Evolutionary conservation across 1,140 invertebrate species (phyloP).

Genomic region (Heliconius nattereri): DNA sequence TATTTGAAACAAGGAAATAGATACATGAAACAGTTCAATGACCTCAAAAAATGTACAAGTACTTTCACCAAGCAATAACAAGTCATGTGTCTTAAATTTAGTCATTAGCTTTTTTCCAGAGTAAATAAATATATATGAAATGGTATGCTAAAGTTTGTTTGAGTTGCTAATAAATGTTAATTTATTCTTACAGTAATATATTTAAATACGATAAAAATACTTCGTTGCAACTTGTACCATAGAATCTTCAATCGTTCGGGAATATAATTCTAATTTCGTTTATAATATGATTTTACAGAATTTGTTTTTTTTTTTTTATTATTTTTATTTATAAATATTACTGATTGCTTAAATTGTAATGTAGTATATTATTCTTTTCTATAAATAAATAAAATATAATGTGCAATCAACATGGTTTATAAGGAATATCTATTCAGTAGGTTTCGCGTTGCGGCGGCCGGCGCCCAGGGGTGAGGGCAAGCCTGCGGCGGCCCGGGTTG

Average conservation of each 20-base stretch:
- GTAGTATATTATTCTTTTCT: not conserved
- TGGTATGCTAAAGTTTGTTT: not conserved
- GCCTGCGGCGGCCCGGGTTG: slow-evolving; percentile 62
- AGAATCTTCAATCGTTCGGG: too few relatives aligned
- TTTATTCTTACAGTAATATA: not conserved
- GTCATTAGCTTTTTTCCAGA: not conserved
- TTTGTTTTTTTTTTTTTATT: not conserved
- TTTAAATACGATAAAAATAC: not conserved
- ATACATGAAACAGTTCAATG: slow-evolving; percentile 27
- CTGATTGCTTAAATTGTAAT: not conserved
- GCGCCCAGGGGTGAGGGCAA: slow-evolving; percentile 52
- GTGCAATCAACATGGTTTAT: not conserved
- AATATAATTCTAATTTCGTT: too few relatives aligned
- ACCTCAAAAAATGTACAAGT: slow-evolving; percentile 41
- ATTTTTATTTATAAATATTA: not conserved
- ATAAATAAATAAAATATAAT: not conserved
- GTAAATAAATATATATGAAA: not conserved
- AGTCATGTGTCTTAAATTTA: slow-evolving; percentile 22
- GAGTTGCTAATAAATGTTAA: not conserved
- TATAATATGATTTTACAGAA: not conserved
- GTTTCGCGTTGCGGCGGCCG: slow-evolving; percentile 50
- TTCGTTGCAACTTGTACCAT: not conserved
- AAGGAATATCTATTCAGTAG: slow-evolving; percentile 10
- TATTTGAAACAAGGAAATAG: slow-evolving; percentile 8
- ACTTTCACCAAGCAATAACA: slow-evolving; percentile 46